Evolutionary conservation across 2,888 invertebrate genomes (phyloP).

Genomic region (Drosophila demipolita): DNA sequence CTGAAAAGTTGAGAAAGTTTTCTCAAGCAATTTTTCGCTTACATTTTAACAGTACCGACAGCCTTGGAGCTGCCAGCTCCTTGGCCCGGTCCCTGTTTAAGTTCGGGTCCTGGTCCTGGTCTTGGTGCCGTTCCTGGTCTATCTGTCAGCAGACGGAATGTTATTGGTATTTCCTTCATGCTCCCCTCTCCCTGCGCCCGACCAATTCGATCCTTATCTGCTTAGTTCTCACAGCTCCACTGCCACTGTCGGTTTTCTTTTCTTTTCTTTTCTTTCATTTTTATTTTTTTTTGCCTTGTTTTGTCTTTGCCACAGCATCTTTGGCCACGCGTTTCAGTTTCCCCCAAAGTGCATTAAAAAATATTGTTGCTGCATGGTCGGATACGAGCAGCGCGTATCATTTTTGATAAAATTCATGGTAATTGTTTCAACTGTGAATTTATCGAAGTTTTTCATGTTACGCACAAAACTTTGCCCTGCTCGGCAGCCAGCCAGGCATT

Average conservation of each 20-base stretch:
- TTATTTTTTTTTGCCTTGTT: slow-evolving; percentile 13
- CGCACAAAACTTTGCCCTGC: slow-evolving; percentile 76
- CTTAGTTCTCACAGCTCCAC: slow-evolving; percentile 60
- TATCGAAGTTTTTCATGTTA: slow-evolving; percentile 80
- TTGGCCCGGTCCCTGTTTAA: background rate
- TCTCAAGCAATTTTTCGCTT: slow-evolving; percentile 81
- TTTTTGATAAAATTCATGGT: slow-evolving; percentile 81
- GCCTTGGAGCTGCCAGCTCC: slow-evolving; percentile 23
- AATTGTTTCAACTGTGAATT: slow-evolving; percentile 81
- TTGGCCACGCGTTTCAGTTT: slow-evolving; percentile 66
- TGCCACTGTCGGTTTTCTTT: slow-evolving; percentile 58
- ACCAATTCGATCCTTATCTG: slow-evolving; percentile 66
- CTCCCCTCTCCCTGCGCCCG: slow-evolving; percentile 12
- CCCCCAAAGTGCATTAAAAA: slow-evolving; percentile 81
- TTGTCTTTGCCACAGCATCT: slow-evolving; percentile 17
- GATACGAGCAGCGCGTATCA: slow-evolving; percentile 79
- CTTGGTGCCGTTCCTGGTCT: slow-evolving; percentile 61
- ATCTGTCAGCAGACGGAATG: slow-evolving; percentile 76
- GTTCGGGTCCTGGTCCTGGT: background rate
- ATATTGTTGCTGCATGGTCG: slow-evolving; percentile 81
- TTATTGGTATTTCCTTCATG: slow-evolving; percentile 67
- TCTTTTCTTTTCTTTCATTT: slow-evolving; percentile 8
- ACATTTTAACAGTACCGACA: slow-evolving; percentile 65
- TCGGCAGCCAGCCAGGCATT: slow-evolving; percentile 50
- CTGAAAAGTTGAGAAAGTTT: slow-evolving; percentile 83